phyloP scores from a whole-genome alignment of 2,113 vertebrate species.

The Telmatochromis sp. region DNA sequence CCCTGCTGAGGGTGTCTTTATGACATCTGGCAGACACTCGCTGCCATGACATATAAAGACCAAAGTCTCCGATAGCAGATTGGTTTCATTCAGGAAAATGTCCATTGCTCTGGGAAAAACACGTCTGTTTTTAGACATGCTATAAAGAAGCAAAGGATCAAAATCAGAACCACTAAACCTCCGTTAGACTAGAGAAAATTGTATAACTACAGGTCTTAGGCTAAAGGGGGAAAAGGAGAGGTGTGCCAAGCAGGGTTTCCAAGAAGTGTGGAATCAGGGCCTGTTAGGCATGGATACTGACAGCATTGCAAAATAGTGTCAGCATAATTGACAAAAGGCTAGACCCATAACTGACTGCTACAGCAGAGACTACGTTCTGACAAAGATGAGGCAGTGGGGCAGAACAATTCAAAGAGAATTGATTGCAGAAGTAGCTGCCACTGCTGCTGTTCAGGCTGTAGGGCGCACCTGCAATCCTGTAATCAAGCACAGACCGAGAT shows the following conservation, averaged over 20 bases:
- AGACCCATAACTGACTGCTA: not conserved
- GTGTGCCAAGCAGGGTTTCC: not conserved
- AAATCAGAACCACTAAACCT: not conserved
- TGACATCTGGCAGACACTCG: not conserved
- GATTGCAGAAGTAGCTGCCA: not conserved
- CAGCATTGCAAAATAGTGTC: not conserved
- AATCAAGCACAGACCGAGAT: not conserved
- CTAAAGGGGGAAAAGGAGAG: not conserved
- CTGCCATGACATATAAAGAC: not conserved
- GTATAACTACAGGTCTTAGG: not conserved
- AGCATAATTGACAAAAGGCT: not conserved
- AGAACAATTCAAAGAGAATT: not conserved
- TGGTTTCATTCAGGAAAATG: not conserved
- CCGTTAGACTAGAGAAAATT: not conserved
- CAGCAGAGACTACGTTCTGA: not conserved
- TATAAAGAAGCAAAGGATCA: not conserved
- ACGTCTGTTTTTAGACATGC: not conserved
- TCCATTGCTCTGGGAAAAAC: not conserved
- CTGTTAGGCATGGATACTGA: not conserved
- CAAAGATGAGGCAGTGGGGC: fast-evolving
- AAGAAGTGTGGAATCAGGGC: not conserved
- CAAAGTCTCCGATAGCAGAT: not conserved
- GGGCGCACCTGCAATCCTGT: not conserved
- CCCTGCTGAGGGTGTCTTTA: not conserved
- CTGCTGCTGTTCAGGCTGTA: not conserved